Evolutionary conservation across 2,113 vertebrate genomes (phyloP).

Genomic region (Campylomormyrus tamandua): DNA sequence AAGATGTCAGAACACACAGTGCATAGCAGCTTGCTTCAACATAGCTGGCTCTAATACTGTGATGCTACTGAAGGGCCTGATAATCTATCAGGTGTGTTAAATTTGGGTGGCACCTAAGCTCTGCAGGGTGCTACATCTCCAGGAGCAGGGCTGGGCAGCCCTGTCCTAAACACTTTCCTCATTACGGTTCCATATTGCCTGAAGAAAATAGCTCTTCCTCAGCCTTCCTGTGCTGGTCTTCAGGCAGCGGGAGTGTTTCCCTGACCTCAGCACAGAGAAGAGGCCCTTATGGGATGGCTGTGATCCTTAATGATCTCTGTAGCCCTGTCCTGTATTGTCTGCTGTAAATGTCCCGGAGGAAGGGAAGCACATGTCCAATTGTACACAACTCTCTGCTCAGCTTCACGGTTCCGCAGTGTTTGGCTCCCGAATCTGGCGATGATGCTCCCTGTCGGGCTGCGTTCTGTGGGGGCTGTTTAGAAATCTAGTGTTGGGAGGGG

Average conservation of each 20-base stretch:
- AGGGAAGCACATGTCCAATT: not conserved
- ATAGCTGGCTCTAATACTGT: not conserved
- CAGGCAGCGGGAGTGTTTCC: not conserved
- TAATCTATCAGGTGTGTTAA: not conserved
- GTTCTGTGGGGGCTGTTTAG: not conserved
- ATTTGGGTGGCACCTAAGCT: not conserved
- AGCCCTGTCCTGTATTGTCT: not conserved
- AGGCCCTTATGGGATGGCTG: not conserved
- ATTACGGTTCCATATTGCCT: not conserved
- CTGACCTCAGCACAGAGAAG: not conserved
- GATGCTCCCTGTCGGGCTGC: not conserved
- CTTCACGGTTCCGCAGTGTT: not conserved
- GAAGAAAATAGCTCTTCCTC: not conserved
- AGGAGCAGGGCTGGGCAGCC: not conserved
- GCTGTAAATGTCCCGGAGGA: not conserved
- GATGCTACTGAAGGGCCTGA: not conserved
- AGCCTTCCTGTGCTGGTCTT: not conserved
- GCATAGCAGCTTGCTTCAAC: not conserved
- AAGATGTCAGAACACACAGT: not conserved
- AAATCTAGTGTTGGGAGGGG: not conserved
- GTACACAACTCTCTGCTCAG: not conserved
- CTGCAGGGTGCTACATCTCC: not conserved
- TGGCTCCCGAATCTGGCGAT: not conserved
- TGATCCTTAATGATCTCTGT: not conserved
- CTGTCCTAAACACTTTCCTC: not conserved